Evolutionary conservation across 1,140 invertebrate species (phyloP), one percentile per base, ranked within the genome.

Genomic region (Plectus sambesii): DNA sequence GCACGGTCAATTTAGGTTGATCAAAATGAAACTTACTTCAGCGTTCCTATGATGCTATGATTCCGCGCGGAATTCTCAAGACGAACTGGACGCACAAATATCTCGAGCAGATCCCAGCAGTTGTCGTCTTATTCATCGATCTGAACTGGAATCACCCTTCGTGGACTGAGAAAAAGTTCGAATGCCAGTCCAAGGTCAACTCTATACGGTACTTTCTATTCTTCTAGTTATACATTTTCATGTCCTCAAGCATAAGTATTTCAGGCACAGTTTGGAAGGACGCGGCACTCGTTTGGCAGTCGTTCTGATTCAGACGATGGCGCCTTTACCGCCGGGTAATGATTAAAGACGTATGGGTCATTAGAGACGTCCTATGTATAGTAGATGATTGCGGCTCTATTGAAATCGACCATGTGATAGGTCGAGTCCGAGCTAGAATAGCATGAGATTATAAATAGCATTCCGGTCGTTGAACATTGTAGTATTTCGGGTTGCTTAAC

Each of bases 41-140:
- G n/a, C n/a, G n/a, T n/a, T n/a, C n/a, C n/a, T n/a, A n/a, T n/a
- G n/a, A n/a, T n/a, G n/a, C n/a, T n/a, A n/a, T n/a, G n/a, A n/a
- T n/a, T 61, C 87, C 89, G 0, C 92, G 90, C 74, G 92, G 92
- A 24, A 88, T 97, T 52, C 73, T 98, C 2, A 94, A 94, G 69
- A 80, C 80, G 5, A 86, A 87, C 63, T 98, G 93, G 93, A 83
- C 94, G 75, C 76, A 81, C 6, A 98, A 98, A 74, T 87, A 97
- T 70, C 73, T 93, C 5, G 79, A 83, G 59, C 76, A 85, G 40
- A 78, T 97, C 53, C 90, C 93, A 15, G 82, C 88, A 2, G 81
- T 96, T 1, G 81, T 93, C 41, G 86, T 93, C 5, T 78, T 90
- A 29, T 98, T 97, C 70, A 87, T 86, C 72, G 89, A 97, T 65